Conservation (phyloP, 2,113 vertebrate genomes). For the Hylia prasina region DNA sequence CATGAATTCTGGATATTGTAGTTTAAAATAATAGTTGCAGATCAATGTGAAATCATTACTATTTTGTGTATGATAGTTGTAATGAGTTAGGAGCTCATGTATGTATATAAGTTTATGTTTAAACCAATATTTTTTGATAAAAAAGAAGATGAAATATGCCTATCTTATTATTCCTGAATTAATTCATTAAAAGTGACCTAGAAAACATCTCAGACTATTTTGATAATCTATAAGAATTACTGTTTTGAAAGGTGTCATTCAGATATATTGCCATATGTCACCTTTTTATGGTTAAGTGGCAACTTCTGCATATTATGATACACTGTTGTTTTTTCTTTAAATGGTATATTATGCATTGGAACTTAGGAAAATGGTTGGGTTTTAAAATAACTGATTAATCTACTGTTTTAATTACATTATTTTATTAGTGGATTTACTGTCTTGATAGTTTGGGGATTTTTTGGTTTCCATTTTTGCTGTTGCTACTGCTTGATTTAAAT, state of each 20-base stretch:
- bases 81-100: not conserved
- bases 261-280: not conserved
- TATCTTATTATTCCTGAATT: not conserved
- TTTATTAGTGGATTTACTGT: not conserved
- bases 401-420: not conserved
- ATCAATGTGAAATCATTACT: not conserved
- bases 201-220: not conserved
- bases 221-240: not conserved
- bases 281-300: not conserved
- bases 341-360: not conserved
- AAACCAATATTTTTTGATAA: not conserved
- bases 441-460: not conserved
- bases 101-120: not conserved
- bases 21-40: not conserved
- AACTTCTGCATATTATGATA: not conserved
- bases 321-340: not conserved
- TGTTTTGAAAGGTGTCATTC: not conserved
- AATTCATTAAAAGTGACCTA: not conserved
- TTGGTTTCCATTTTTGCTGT: not conserved
- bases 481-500: not conserved
- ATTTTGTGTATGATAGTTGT: not conserved
- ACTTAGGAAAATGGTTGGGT: not conserved
- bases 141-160: not conserved
- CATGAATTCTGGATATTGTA: not conserved
- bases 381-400: not conserved